Percentiles rank a stretch among this genome's conserved stretches.
phyloP scores from a whole-genome alignment of 2,797 vertebrate species.

The Urophycis tenuis region DNA sequence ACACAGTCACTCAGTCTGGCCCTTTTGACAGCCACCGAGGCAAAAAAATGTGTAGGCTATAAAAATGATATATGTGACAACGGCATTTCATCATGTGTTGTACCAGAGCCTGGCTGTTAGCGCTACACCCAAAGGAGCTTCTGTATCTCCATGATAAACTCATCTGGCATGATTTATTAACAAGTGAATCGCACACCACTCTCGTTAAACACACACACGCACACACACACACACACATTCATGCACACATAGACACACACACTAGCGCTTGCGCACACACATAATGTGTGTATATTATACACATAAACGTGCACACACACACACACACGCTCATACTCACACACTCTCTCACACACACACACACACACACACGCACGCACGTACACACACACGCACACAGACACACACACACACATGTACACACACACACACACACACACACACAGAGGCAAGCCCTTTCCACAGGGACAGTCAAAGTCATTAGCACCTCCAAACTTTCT shows the following conservation, averaged over 20 bases:
- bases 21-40: constrained; percentile 62
- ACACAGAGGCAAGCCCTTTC: constrained; percentile 52
- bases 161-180: constrained; percentile 84
- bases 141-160: constrained; percentile 80
- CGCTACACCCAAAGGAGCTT: constrained; percentile 74
- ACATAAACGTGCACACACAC: too few relatives aligned
- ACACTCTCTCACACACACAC: too few relatives aligned
- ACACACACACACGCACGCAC: not conserved
- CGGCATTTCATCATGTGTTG: constrained; percentile 75
- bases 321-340: too few relatives aligned
- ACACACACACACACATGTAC: constrained; percentile 20
- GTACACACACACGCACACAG: not conserved
- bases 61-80: constrained; percentile 75
- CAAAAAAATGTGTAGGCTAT: constrained; percentile 67
- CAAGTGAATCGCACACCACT: constrained; percentile 70
- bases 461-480: constrained; percentile 75
- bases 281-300: too few relatives aligned
- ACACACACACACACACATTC: constrained; percentile 22
- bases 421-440: constrained; percentile 31
- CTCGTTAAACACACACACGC: constrained; percentile 45
- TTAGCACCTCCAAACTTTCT: constrained; percentile 75
- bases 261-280: too few relatives aligned
- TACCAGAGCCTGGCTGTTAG: constrained; percentile 71
- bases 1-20: constrained; percentile 63
- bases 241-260: too few relatives aligned